Evolutionary conservation across 2,113 vertebrate species (phyloP).

Genomic region (Lampris megalopsis): DNA sequence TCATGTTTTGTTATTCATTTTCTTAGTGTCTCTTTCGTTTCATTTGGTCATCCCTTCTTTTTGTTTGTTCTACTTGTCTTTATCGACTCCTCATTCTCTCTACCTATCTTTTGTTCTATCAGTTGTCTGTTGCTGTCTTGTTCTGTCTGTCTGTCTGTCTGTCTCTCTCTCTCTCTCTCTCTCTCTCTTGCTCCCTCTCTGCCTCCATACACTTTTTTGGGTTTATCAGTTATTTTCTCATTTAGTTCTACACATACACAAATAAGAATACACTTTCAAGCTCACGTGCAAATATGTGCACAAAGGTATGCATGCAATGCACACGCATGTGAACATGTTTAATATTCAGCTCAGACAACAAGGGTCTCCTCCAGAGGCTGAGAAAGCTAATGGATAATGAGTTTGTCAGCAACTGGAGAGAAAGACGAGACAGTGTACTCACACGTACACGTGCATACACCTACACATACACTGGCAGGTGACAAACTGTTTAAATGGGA

Average conservation of each 20-base stretch:
- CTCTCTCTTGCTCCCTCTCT: conserved; percentile 19
- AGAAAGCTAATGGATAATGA: too few species aligned
- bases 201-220: conserved; percentile 4
- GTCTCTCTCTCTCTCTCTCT: not conserved
- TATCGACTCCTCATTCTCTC: conserved; percentile 16
- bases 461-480: not conserved
- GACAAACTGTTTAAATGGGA: not conserved
- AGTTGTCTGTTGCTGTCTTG: conserved; percentile 9
- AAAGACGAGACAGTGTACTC: too few species aligned
- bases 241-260: not conserved
- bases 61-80: not conserved
- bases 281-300: not conserved
- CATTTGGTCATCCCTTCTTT: conserved; percentile 14
- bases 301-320: not conserved
- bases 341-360: not conserved
- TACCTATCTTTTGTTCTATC: not conserved
- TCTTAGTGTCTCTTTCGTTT: conserved; percentile 6
- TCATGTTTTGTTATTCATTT: not conserved
- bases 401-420: too few species aligned
- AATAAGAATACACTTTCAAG: not conserved
- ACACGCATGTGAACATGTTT: not conserved
- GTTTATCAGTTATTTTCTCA: not conserved
- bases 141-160: conserved; percentile 28
- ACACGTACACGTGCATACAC: not conserved
- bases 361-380: too few species aligned